Evolutionary conservation across 1,140 invertebrate species (phyloP).

Genomic region (Rhizoglyphus robini): DNA sequence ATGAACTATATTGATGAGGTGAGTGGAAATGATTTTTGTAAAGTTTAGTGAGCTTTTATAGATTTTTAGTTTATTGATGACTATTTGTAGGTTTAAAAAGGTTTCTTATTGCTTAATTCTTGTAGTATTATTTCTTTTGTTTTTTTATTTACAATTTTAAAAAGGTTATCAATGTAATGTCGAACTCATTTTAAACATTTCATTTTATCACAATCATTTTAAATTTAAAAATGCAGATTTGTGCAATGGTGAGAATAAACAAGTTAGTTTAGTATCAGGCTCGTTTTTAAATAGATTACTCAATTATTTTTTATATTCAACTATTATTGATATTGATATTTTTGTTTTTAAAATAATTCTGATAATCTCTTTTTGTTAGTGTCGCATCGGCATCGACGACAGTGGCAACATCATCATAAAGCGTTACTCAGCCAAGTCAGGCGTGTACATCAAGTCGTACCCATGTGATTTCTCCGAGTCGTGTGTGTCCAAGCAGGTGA

Average conservation of each 20-base stretch:
- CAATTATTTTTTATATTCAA: neutral
- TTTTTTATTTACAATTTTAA: neutral
- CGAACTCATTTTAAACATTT: too few species aligned
- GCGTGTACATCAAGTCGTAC: conserved; percentile 60
- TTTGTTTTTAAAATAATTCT: neutral
- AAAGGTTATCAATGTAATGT: too few species aligned
- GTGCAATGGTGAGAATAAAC: too few species aligned
- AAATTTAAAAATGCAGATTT: too few species aligned
- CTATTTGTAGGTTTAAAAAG: neutral
- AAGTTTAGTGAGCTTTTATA: neutral
- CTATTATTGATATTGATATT: neutral
- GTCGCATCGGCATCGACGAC: conserved; percentile 85
- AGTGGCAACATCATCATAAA: conserved; percentile 85
- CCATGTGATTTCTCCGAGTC: conserved; percentile 42
- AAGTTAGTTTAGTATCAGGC: too few species aligned
- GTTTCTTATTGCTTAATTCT: too few species aligned
- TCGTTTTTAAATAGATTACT: too few species aligned
- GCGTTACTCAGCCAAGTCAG: conserved; percentile 66
- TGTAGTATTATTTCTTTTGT: neutral
- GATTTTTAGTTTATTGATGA: neutral
- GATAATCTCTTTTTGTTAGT: neutral
- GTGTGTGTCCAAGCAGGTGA: conserved; percentile 62
- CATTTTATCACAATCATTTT: too few species aligned
- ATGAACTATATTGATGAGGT: conserved; percentile 78
- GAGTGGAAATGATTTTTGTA: conserved; percentile 37